Evolutionary conservation across 1,140 invertebrate genomes (phyloP), one percentile per base, ranked within the genome.

Genomic region (Drosophila kepulauana): DNA sequence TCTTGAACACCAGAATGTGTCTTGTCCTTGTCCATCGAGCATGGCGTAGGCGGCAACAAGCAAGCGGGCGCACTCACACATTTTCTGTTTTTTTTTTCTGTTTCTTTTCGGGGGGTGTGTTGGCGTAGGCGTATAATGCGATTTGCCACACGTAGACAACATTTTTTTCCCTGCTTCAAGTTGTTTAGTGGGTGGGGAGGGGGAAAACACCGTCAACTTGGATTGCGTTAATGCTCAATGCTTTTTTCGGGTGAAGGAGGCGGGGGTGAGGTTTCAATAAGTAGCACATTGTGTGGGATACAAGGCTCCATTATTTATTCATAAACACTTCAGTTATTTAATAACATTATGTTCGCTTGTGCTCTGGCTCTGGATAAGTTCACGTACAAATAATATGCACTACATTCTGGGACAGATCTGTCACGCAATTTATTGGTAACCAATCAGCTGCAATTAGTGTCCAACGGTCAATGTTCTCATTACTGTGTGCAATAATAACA

Each of bases 121-220:
- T 10, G 2, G 35, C 48, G 45, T 56, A 48, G 45, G 61, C 69
- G 52, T 56, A 52, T 81, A 85, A 85, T 85, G 81, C 68, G 78
- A 85, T 85, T 85, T 85, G 48, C 81, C 68, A 81, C 73, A 84
- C 81, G 56, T 72, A 65, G 25, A 41, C 54, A 65, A 45, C 10
- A 57, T 33, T 38, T 52, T 54, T 38, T 41, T 54, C 20, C 20
- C 20, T 25, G 20, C 20, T 25, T 25, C 20, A 25, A 25, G 20
- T 25, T 25, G 20, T 25, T 4, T 3, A 3, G 16, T 0, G 51
- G 15, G 4, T 3, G 10, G 16, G 46, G 25, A 20, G 1, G 11
- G 49, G 28, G 16, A 13, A 1, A 16, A 45, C 62, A 65, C 11
- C 41, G 20, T 46, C 41, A 20, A 33, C 35, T 43, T 11, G 56